A percentile compares a stretch with the other conserved stretches of the same genome.
phyloP scores from a whole-genome alignment of 2,797 vertebrate genomes.

The Centroberyx gerrardi region DNA sequence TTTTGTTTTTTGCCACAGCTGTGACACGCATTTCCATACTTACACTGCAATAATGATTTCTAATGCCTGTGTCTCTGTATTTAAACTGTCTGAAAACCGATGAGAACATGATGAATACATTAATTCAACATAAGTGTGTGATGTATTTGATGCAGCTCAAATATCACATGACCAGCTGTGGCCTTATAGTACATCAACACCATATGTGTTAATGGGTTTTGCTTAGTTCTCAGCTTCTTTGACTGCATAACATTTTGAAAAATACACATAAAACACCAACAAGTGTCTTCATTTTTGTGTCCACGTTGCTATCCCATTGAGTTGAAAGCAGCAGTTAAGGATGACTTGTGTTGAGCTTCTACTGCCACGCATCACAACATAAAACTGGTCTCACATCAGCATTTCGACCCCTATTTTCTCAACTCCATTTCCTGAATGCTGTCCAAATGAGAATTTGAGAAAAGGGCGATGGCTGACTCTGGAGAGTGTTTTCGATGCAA shows the following conservation, averaged over 20 bases:
- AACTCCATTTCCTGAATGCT: slow-evolving; percentile 10
- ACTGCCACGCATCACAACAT: slow-evolving; percentile 18
- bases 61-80: neutral
- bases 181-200: no score
- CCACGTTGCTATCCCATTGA: neutral
- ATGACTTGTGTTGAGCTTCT: slow-evolving; percentile 8
- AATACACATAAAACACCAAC: neutral
- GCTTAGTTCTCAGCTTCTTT: no score
- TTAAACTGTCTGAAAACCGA: neutral
- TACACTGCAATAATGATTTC: neutral
- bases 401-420: neutral
- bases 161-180: no score
- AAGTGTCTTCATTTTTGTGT: neutral
- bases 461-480: slow-evolving; percentile 7
- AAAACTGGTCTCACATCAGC: slow-evolving; percentile 20
- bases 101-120: no score
- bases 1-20: slow-evolving; percentile 37
- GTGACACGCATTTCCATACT: slow-evolving; percentile 28
- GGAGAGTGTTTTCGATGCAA: slow-evolving; percentile 26
- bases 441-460: slow-evolving; percentile 4
- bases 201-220: no score
- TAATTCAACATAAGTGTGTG: no score
- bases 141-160: no score
- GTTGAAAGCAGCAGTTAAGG: neutral
- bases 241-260: neutral